Percentiles rank a stretch among this genome's conserved stretches.
Evolutionary conservation across 1,140 invertebrate species (phyloP).

Genomic region (Rhizoglyphus robini): DNA sequence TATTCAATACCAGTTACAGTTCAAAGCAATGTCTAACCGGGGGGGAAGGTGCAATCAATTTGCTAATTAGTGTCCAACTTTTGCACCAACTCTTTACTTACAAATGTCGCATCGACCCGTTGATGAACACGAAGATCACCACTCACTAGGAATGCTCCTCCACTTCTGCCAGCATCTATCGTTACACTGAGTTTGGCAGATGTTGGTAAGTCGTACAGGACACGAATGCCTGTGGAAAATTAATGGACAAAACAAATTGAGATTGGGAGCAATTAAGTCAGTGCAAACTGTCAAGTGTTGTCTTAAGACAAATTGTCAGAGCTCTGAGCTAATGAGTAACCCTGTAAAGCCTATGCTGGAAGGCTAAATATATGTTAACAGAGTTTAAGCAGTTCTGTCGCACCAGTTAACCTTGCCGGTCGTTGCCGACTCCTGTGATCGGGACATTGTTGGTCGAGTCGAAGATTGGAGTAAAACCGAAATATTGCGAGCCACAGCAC

Average conservation of each 20-base stretch:
- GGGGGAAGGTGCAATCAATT: no score
- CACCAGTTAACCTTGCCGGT: constrained; percentile 36
- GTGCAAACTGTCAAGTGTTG: no score
- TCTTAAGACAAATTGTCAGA: no score
- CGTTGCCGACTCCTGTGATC: constrained; percentile 64
- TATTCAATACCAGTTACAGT: no score
- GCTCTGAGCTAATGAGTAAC: no score
- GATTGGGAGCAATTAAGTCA: no score
- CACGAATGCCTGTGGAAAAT: constrained; percentile 34
- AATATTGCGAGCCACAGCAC: constrained; percentile 82
- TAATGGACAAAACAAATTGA: constrained; percentile 26
- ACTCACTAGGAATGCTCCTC: constrained; percentile 60
- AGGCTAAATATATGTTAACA: no score
- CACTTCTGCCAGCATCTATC: constrained; percentile 49
- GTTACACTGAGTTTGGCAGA: constrained; percentile 59
- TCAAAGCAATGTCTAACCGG: no score
- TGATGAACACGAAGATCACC: constrained; percentile 69
- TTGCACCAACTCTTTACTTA: constrained; percentile 28
- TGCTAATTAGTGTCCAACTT: no score
- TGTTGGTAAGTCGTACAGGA: constrained; percentile 39
- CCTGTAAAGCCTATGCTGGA: no score
- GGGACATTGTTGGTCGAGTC: constrained; percentile 50
- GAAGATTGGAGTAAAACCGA: constrained; percentile 63
- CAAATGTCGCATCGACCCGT: constrained; percentile 46
- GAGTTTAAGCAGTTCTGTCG: not conserved